A percentile compares a stretch with the other conserved stretches of the same genome.
Conservation (phyloP, 2,113 vertebrate genomes). For the Xerus inauris region DNA sequence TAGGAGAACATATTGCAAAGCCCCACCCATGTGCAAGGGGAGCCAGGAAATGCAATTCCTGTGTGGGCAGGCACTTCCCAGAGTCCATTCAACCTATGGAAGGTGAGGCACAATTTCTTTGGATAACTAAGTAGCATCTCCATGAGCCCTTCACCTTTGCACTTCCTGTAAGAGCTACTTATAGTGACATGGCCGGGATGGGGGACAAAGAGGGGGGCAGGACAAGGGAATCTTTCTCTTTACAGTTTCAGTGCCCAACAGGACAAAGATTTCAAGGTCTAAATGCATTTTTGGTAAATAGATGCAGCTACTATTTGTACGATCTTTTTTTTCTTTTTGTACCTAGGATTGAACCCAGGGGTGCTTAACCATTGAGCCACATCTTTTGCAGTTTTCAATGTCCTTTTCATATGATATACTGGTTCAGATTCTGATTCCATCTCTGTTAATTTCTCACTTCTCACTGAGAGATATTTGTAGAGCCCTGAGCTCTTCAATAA, state of each 20-base stretch:
- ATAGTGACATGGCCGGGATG: not conserved
- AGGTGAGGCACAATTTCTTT: not conserved
- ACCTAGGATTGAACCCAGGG: too few species aligned
- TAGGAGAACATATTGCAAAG: not conserved
- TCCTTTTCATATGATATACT: not conserved
- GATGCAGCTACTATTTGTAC: not conserved
- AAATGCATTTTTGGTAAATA: not conserved
- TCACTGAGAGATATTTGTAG: not conserved
- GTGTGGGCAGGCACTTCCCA: not conserved
- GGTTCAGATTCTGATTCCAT: not conserved
- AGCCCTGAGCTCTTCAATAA: not conserved
- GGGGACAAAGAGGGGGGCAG: not conserved
- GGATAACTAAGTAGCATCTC: not conserved
- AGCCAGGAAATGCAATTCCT: not conserved
- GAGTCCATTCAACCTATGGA: not conserved
- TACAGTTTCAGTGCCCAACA: slow-evolving; percentile 1
- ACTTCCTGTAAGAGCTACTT: not conserved
- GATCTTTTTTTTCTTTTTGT: not conserved
- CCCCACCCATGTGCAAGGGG: not conserved
- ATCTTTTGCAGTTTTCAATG: not conserved
- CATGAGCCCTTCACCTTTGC: not conserved
- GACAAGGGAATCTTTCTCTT: not conserved
- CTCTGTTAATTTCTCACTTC: not conserved
- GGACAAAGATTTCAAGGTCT: not conserved
- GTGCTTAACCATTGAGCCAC: too few species aligned